These are phyloP conservation scores for Dione juno DNA, from an alignment of 2,888 invertebrate species.

Conservation along the genomic window DNA sequence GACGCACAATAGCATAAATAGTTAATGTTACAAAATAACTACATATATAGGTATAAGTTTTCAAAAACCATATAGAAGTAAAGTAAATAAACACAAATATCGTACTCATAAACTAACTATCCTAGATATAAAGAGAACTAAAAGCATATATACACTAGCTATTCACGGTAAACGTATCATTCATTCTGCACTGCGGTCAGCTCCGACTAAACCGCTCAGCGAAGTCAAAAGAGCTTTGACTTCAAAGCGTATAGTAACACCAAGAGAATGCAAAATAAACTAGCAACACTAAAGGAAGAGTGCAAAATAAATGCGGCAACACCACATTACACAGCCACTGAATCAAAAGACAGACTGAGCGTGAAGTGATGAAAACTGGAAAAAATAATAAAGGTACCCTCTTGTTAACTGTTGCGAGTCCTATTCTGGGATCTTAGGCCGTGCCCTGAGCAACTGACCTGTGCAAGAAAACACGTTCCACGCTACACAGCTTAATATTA, in stretches of 20 bases:
- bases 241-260: slow-evolving; percentile 70
- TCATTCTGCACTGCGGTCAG: slow-evolving; percentile 72
- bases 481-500: slow-evolving; percentile 13
- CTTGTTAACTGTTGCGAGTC: slow-evolving; percentile 59
- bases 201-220: slow-evolving; percentile 62
- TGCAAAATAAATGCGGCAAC: slow-evolving; percentile 81
- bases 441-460: slow-evolving; percentile 44
- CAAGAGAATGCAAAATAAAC: slow-evolving; percentile 59
- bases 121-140: slow-evolving; percentile 19
- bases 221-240: slow-evolving; percentile 79
- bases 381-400: slow-evolving; percentile 73
- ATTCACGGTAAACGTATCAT: slow-evolving; percentile 73
- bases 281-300: slow-evolving; percentile 76
- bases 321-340: slow-evolving; percentile 81
- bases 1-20: not conserved
- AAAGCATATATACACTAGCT: slow-evolving; percentile 48
- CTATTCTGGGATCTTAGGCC: slow-evolving; percentile 73
- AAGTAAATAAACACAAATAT: not conserved
- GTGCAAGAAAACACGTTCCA: slow-evolving; percentile 31
- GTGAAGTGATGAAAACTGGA: slow-evolving; percentile 81
- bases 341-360: slow-evolving; percentile 80
- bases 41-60: too few relatives aligned
- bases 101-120: slow-evolving; percentile 15
- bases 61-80: not conserved
- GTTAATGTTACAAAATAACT: not conserved